A percentile compares a stretch with the other conserved stretches of the same genome.
phyloP scores from a whole-genome alignment of 2,797 vertebrate species.

The Psittacula derbiana region DNA sequence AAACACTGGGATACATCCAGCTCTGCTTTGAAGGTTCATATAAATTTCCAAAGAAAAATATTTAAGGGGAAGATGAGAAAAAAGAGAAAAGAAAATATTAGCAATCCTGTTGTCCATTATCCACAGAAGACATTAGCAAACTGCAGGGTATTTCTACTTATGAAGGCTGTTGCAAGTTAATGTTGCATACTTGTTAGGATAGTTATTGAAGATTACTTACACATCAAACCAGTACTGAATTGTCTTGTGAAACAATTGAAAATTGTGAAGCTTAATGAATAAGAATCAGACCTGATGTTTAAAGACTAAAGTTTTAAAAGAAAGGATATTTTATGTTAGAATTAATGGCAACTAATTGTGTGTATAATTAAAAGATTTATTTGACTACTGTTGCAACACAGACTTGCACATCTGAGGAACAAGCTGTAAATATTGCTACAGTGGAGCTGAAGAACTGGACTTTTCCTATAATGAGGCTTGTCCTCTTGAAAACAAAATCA shows the following conservation, averaged over 20 bases:
- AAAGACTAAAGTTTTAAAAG: not conserved
- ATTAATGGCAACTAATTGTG: not conserved
- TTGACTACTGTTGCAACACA: not conserved
- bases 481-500: not conserved
- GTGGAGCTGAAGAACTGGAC: not conserved
- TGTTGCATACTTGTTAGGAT: slow-evolving; percentile 6
- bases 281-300: slow-evolving; percentile 46
- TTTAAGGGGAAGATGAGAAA: not conserved
- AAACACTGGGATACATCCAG: not conserved
- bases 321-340: not conserved
- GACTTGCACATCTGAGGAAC: not conserved
- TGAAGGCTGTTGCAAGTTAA: slow-evolving; percentile 14
- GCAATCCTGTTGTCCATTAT: not conserved
- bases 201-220: slow-evolving; percentile 38
- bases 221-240: slow-evolving; percentile 39
- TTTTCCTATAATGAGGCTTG: not conserved
- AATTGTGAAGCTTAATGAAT: not conserved
- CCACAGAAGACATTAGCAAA: not conserved
- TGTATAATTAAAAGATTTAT: not conserved
- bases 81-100: slow-evolving; percentile 18
- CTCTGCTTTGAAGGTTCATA: not conserved
- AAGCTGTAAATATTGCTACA: not conserved
- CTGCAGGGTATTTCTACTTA: slow-evolving; percentile 27
- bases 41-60: not conserved
- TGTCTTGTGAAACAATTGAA: slow-evolving; percentile 36